These are phyloP conservation scores for Sinosuthora webbiana DNA, from an alignment of 2,113 vertebrate genomes.

Conservation along the genomic window DNA sequence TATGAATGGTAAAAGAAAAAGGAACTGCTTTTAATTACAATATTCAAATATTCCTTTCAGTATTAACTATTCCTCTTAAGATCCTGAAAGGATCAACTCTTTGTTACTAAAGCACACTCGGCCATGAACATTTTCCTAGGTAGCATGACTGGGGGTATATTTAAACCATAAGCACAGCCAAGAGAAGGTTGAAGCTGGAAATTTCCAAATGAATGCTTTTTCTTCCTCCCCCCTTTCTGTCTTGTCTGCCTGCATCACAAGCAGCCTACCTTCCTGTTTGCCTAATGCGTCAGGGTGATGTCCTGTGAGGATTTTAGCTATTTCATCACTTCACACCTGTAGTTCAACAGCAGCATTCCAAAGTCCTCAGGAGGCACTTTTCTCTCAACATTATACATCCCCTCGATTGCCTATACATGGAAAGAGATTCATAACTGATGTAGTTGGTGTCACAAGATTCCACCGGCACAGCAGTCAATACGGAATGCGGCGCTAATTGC, in stretches of 20 bases:
- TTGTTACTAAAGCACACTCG: not conserved
- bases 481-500: not conserved
- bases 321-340: constrained; percentile 34
- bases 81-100: not conserved
- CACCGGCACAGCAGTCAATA: not conserved
- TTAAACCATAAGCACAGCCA: not conserved
- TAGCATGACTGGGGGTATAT: not conserved
- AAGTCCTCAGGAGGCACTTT: constrained; percentile 33
- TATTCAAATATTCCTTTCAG: constrained; percentile 21
- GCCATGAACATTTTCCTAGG: not conserved
- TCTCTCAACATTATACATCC: not conserved
- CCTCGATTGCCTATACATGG: not conserved
- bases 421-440: not conserved
- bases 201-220: constrained; percentile 16
- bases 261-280: constrained; percentile 6
- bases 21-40: not conserved
- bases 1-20: not conserved
- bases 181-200: constrained; percentile 14
- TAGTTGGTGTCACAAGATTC: constrained; percentile 34
- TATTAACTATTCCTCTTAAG: not conserved
- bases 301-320: constrained; percentile 25
- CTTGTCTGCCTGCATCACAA: not conserved
- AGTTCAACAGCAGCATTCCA: not conserved
- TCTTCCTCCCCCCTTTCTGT: not conserved
- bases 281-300: not conserved